Percentiles rank a stretch among this genome's conserved stretches.
Evolutionary conservation across 2,797 vertebrate genomes (phyloP).

Genomic region (Myotis pilosus): DNA sequence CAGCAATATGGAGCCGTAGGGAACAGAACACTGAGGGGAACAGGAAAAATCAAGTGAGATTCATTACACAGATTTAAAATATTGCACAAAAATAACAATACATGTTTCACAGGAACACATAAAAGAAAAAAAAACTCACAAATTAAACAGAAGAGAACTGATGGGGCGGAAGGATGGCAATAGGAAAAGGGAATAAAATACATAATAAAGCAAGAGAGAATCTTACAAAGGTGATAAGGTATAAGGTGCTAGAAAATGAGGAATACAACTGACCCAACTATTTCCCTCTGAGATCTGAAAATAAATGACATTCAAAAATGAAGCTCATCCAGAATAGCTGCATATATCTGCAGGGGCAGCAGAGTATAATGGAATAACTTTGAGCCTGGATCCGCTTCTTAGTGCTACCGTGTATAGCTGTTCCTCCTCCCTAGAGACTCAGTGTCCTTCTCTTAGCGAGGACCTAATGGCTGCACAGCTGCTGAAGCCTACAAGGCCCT

Average conservation of each 20-base stretch:
- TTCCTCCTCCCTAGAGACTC: background rate
- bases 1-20: background rate
- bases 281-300: background rate
- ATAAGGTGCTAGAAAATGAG: background rate
- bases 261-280: background rate
- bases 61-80: background rate
- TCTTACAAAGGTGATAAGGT: background rate
- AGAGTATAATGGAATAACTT: rapidly evolving
- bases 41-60: background rate
- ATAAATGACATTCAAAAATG: background rate
- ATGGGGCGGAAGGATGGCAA: background rate
- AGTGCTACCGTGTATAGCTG: rapidly evolving
- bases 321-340: background rate
- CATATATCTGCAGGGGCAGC: rapidly evolving
- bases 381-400: background rate
- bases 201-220: background rate
- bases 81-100: background rate
- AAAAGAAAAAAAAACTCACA: background rate
- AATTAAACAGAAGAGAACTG: background rate
- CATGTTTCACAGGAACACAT: background rate
- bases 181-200: background rate
- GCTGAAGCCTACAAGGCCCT: background rate
- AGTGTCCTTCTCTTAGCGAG: background rate
- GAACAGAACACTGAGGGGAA: background rate
- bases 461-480: too few relatives aligned